Conservation (phyloP, 2,113 vertebrate species). For the Microtus pennsylvanicus region DNA sequence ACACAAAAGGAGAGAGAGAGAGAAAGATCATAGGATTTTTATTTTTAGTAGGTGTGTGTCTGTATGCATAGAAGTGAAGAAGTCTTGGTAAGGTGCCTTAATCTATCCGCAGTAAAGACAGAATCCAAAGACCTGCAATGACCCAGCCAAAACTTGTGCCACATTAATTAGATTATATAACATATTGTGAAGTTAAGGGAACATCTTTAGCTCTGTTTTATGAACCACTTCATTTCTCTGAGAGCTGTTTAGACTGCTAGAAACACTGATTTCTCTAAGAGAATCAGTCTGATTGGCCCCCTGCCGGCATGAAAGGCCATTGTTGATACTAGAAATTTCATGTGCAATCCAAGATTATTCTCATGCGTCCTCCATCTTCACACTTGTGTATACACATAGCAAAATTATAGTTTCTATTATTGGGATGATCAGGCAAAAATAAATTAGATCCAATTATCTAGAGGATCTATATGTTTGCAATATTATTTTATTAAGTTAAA, state of each 20-base stretch:
- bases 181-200: slow-evolving; percentile 2
- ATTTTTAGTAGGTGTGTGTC: too few relatives aligned
- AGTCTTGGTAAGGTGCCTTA: not conserved
- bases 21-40: too few relatives aligned
- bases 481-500: slow-evolving; percentile 52
- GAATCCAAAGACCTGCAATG: not conserved
- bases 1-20: too few relatives aligned
- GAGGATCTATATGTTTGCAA: slow-evolving; percentile 20
- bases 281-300: slow-evolving; percentile 1
- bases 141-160: not conserved
- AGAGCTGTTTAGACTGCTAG: not conserved
- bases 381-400: slow-evolving; percentile 30
- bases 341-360: not conserved
- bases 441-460: slow-evolving; percentile 68
- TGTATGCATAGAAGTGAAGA: not conserved
- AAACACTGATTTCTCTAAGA: slow-evolving; percentile 14
- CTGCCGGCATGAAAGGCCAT: not conserved
- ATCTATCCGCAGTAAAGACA: not conserved
- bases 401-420: slow-evolving; percentile 51
- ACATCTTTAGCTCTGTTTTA: slow-evolving; percentile 33
- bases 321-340: not conserved
- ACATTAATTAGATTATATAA: not conserved
- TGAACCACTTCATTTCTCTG: not conserved
- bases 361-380: not conserved
- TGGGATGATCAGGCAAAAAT: slow-evolving; percentile 52